phyloP scores from a whole-genome alignment of 2,113 vertebrate genomes.

The Gasterosteus nipponicus region DNA sequence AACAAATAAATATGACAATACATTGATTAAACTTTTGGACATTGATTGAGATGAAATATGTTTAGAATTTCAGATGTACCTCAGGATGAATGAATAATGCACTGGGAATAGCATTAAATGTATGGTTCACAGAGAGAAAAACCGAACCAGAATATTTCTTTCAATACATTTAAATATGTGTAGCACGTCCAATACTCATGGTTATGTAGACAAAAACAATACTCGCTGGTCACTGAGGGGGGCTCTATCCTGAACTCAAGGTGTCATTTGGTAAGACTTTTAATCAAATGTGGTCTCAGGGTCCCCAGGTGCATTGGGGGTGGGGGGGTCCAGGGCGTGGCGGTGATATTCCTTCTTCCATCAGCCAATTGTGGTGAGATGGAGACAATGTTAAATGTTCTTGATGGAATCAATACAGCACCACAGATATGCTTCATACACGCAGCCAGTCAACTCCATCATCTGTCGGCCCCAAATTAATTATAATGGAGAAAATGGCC shows the following conservation, averaged over 20 bases:
- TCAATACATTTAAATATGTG: conserved; percentile 8
- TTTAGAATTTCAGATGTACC: conserved; percentile 40
- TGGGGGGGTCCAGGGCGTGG: conserved; percentile 22
- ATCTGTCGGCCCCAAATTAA: conserved; percentile 68
- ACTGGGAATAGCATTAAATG: conserved; percentile 17
- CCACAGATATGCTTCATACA: conserved; percentile 27
- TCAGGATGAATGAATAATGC: conserved; percentile 19
- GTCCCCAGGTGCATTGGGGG: conserved; percentile 22
- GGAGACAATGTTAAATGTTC: conserved; percentile 54
- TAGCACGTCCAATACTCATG: neutral
- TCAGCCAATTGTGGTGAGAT: conserved; percentile 44
- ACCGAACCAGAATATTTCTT: conserved; percentile 19
- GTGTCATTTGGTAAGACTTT: conserved; percentile 52
- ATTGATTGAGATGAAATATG: conserved; percentile 46
- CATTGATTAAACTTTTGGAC: conserved; percentile 34
- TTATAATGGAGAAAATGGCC: conserved; percentile 73
- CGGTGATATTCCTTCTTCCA: conserved; percentile 60
- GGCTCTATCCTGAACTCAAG: conserved; percentile 5
- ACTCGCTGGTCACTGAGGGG: conserved; percentile 21
- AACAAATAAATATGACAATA: conserved; percentile 40
- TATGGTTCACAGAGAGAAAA: conserved; percentile 13
- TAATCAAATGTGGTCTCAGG: conserved; percentile 71
- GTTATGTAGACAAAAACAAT: conserved; percentile 15
- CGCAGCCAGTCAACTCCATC: conserved; percentile 48
- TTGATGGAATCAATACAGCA: conserved; percentile 57